Evolutionary conservation across 2,888 invertebrate genomes (phyloP), one percentile per base, ranked within the genome.

Genomic region (Clusia tigrina): DNA sequence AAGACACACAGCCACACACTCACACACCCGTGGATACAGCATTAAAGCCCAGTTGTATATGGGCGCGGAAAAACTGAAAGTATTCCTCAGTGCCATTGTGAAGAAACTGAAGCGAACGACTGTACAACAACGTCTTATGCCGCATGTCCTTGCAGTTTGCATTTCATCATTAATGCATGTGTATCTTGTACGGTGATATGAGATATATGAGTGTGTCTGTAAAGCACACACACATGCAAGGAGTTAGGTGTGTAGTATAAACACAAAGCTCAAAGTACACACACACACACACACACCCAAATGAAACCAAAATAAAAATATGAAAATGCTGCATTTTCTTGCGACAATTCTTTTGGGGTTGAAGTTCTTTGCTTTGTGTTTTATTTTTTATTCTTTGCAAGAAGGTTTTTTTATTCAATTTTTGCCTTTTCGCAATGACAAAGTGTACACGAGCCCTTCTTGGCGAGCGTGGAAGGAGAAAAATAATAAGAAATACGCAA

Each of bases 311-410:
- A n/a, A n/a, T n/a, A n/a, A 37, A 54, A 17, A 37, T 37, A 54
- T 10, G 54, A 37, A 37, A 37, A 54, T 46, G 22, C 51, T 52
- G 25, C 37, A 24, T 56, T 42, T 56, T 56, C 56, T 38, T 42
- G 42, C 32, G 48, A 55, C 61, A 61, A 56, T 61, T 61, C 61
- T 61, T 60, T 61, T 56, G 61, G 61, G 61, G 61, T 61, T 61
- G 61, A 53, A 55, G n/a, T n/a, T n/a, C n/a, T n/a, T n/a, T n/a
- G n/a, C n/a, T n/a, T n/a, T n/a, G n/a, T n/a, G n/a, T n/a, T n/a
- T n/a, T n/a, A n/a, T n/a, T n/a, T n/a, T n/a, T n/a, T n/a, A n/a
- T 55, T 48, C 48, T 58, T 24, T 46, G 58, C 48, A 32, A 48
- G 24, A 24, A 23, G 17, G 37, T 23, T 20, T 23, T 53, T 53